These are phyloP conservation scores for Periophthalmodon schlosseri DNA, from an alignment of 2,113 vertebrate genomes.

Conservation along the genomic window DNA sequence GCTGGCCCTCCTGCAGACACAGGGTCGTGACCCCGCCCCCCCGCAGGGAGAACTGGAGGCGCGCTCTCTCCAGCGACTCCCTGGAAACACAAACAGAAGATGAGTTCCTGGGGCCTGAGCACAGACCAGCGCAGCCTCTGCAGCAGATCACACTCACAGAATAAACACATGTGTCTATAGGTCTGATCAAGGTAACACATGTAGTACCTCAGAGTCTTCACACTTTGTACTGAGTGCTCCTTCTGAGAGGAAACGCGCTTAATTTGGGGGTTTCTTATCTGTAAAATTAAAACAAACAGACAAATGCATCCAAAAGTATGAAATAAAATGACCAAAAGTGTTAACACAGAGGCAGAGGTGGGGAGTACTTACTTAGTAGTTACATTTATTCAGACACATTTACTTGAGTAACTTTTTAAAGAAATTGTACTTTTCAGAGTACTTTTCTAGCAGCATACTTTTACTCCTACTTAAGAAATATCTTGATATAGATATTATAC, in stretches of 20 bases:
- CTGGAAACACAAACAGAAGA: slow-evolving; percentile 80
- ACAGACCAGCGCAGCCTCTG: slow-evolving; percentile 39
- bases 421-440: too few species aligned
- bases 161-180: slow-evolving; percentile 33
- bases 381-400: too few species aligned
- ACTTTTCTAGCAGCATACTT: too few species aligned
- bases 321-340: too few species aligned
- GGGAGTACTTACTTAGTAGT: too few species aligned
- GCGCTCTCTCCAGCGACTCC: slow-evolving; percentile 75
- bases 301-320: too few species aligned
- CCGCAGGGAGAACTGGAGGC: slow-evolving; percentile 81
- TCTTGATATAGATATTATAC: too few species aligned
- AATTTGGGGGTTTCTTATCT: slow-evolving; percentile 80
- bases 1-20: slow-evolving; percentile 80
- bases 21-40: slow-evolving; percentile 82
- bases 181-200: neutral
- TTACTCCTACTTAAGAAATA: too few species aligned
- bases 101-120: slow-evolving; percentile 56
- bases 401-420: too few species aligned
- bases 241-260: slow-evolving; percentile 76
- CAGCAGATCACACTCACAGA: slow-evolving; percentile 61
- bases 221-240: slow-evolving; percentile 75
- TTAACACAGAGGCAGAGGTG: too few species aligned
- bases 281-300: slow-evolving; percentile 7
- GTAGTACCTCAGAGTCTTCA: slow-evolving; percentile 77